Conservation (phyloP, 1,140 invertebrate genomes). For the Trigoniulus corallinus region DNA sequence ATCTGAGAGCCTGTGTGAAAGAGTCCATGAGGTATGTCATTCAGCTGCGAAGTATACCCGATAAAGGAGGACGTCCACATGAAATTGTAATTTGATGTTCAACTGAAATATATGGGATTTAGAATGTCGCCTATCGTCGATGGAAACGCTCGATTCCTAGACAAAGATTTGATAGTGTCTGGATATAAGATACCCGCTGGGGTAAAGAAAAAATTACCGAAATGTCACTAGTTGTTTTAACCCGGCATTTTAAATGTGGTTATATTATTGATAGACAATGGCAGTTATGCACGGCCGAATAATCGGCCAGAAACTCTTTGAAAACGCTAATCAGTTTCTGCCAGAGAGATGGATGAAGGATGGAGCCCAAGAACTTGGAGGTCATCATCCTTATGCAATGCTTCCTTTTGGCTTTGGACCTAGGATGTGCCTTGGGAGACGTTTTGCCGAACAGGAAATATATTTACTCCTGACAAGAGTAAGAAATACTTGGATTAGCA, state of each 20-base stretch:
- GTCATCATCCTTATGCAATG: slow-evolving; percentile 63
- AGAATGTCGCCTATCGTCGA: slow-evolving; percentile 32
- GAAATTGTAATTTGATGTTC: slow-evolving; percentile 2
- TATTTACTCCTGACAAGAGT: slow-evolving; percentile 57
- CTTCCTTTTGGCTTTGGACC: slow-evolving; percentile 80
- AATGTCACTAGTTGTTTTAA: background rate
- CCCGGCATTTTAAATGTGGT: slow-evolving; percentile 25
- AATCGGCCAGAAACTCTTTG: slow-evolving; percentile 47
- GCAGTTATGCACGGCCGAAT: slow-evolving; percentile 43
- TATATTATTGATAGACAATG: slow-evolving; percentile 34
- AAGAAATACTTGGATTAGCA: slow-evolving; percentile 26
- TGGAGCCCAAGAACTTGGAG: slow-evolving; percentile 36
- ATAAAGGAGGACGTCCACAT: slow-evolving; percentile 1
- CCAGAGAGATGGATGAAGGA: slow-evolving; percentile 61
- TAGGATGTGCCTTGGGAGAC: slow-evolving; percentile 66
- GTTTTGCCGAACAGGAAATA: slow-evolving; percentile 77
- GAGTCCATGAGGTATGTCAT: slow-evolving; percentile 45
- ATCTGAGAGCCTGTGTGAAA: slow-evolving; percentile 61
- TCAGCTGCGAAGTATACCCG: slow-evolving; percentile 20
- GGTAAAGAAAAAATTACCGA: slow-evolving; percentile 27
- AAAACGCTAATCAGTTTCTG: slow-evolving; percentile 43
- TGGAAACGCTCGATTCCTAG: slow-evolving; percentile 18
- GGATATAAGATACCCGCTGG: slow-evolving; percentile 34
- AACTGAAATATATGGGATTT: slow-evolving; percentile 16
- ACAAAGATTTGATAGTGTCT: slow-evolving; percentile 18